A percentile compares a stretch with the other conserved stretches of the same genome.
Conservation (phyloP, 2,797 vertebrate genomes). For the Gila robusta region DNA sequence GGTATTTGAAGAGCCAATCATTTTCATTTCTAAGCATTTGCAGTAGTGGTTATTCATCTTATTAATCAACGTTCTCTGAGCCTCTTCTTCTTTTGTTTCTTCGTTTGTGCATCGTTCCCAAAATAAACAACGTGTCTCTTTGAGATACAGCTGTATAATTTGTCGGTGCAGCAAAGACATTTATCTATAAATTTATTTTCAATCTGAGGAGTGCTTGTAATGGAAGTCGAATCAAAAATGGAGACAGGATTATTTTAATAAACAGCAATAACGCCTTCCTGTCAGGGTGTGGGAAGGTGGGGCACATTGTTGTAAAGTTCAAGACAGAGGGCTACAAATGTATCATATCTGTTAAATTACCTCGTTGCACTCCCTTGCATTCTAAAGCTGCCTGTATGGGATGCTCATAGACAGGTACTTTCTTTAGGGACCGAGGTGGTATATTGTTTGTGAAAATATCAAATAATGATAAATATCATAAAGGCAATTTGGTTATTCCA, state of each 20-base stretch:
- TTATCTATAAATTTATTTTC: constrained; percentile 86
- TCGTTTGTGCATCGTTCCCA: constrained; percentile 78
- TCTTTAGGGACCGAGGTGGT: background rate
- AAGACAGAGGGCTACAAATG: constrained; percentile 65
- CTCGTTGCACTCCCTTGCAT: constrained; percentile 31
- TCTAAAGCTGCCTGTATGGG: background rate
- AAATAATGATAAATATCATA: background rate
- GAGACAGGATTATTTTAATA: constrained; percentile 85
- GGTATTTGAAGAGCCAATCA: constrained; percentile 74
- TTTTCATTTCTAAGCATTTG: constrained; percentile 74
- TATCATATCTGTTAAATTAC: too few species aligned
- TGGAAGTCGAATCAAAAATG: constrained; percentile 82
- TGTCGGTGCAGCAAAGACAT: constrained; percentile 77
- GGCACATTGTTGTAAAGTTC: constrained; percentile 76
- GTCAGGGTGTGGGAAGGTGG: constrained; percentile 69
- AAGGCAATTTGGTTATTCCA: background rate
- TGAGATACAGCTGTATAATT: constrained; percentile 80
- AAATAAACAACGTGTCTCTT: constrained; percentile 82
- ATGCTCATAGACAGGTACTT: background rate
- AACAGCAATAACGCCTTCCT: constrained; percentile 73
- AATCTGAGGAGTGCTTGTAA: constrained; percentile 81
- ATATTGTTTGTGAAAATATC: background rate
- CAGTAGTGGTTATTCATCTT: constrained; percentile 76
- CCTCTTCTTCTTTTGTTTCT: constrained; percentile 70
- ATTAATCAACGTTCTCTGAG: constrained; percentile 72